A percentile compares a stretch with the other conserved stretches of the same genome.
Conservation (phyloP, 2,797 vertebrate species). For the Eleutherodactylus coqui region DNA sequence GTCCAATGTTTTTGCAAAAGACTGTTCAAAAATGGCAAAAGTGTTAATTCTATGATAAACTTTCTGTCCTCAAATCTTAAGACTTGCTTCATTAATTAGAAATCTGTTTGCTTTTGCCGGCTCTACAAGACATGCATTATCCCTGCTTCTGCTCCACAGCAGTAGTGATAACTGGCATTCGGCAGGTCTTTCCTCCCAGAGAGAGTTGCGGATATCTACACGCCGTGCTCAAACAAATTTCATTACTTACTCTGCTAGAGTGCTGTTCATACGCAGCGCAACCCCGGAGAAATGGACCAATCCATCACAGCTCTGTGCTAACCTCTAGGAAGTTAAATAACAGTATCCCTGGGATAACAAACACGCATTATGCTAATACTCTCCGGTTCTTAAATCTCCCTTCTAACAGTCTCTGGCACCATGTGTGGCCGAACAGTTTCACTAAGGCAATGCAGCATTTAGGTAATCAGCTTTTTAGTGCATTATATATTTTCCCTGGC, state of each 20-base stretch:
- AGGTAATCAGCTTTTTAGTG: background rate
- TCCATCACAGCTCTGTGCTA: slow-evolving; percentile 47
- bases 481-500: no score
- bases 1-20: background rate
- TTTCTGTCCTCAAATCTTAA: slow-evolving; percentile 30
- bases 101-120: slow-evolving; percentile 33
- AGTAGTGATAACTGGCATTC: slow-evolving; percentile 47
- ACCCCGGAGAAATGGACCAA: slow-evolving; percentile 36
- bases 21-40: background rate
- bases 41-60: background rate
- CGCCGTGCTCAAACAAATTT: slow-evolving; percentile 54
- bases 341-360: slow-evolving; percentile 45
- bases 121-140: slow-evolving; percentile 45
- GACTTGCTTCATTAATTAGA: slow-evolving; percentile 44
- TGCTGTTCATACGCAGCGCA: slow-evolving; percentile 28
- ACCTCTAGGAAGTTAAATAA: slow-evolving; percentile 42
- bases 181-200: slow-evolving; percentile 46
- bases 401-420: background rate
- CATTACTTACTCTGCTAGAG: slow-evolving; percentile 61
- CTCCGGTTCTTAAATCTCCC: slow-evolving; percentile 4
- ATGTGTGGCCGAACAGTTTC: background rate
- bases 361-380: slow-evolving; percentile 30
- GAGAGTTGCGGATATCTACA: slow-evolving; percentile 45
- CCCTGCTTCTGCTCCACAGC: slow-evolving; percentile 51
- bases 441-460: background rate